Conservation (phyloP, 2,797 vertebrate genomes). For the Pangasius mekongensis region DNA sequence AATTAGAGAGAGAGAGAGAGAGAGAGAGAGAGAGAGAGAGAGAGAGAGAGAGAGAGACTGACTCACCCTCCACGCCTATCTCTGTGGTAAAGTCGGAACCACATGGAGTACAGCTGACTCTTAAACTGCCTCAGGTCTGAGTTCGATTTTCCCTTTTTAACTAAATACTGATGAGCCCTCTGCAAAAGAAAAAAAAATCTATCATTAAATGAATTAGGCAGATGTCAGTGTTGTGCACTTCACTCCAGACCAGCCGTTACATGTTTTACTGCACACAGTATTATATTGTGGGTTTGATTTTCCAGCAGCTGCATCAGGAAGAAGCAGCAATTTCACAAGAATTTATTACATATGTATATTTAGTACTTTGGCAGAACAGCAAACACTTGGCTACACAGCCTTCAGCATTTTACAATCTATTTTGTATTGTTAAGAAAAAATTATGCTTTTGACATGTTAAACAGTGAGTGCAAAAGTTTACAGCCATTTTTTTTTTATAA, state of each 20-base stretch:
- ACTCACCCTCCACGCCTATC: conserved; percentile 76
- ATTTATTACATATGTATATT: background rate
- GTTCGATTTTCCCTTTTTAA: conserved; percentile 75
- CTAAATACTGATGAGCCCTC: conserved; percentile 81
- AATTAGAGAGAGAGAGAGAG: background rate
- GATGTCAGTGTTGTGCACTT: background rate
- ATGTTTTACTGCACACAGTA: background rate
- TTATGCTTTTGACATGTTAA: background rate
- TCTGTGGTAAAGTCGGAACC: conserved; percentile 86
- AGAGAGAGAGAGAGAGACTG: no score
- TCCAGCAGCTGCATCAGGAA: background rate
- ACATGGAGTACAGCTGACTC: conserved; percentile 81
- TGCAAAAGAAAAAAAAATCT: conserved; percentile 59
- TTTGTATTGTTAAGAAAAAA: background rate
- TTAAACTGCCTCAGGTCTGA: conserved; percentile 75
- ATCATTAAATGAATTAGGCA: background rate
- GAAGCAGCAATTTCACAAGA: background rate
- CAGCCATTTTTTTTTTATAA: background rate
- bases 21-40: background rate
- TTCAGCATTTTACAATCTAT: background rate
- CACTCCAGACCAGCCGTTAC: conserved; percentile 55
- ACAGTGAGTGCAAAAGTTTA: background rate
- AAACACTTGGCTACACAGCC: background rate
- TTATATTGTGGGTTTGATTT: background rate
- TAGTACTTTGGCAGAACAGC: background rate